phyloP scores from a whole-genome alignment of 2,113 vertebrate genomes.

The Phalacrocorax carbo region DNA sequence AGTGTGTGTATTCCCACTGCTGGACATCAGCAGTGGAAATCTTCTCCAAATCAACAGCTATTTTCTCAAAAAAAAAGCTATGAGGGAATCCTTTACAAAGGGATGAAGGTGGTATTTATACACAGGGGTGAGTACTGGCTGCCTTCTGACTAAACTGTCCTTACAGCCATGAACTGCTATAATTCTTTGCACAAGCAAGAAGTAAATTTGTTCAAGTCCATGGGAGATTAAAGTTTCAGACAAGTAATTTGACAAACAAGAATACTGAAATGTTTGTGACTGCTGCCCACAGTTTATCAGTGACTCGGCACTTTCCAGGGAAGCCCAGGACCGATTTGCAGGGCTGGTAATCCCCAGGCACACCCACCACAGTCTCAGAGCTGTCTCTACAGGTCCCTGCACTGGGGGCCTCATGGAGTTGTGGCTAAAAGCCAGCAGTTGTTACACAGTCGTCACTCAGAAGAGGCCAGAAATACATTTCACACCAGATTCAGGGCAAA shows the following conservation, averaged over 20 bases:
- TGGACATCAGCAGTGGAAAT: not conserved
- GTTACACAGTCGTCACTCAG: not conserved
- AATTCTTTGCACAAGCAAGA: not conserved
- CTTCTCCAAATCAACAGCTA: not conserved
- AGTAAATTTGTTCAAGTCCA: not conserved
- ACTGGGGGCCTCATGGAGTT: not conserved
- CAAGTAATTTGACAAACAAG: not conserved
- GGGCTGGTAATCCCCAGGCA: not conserved
- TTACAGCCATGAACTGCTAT: not conserved
- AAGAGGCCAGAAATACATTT: not conserved
- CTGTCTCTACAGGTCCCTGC: not conserved
- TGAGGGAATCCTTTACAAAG: not conserved
- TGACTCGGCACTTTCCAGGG: not conserved
- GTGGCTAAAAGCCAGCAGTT: not conserved
- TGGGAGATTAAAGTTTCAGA: not conserved
- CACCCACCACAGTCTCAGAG: not conserved
- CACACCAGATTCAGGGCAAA: not conserved
- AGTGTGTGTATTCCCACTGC: not conserved
- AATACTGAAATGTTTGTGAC: fast-evolving
- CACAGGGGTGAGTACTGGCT: not conserved
- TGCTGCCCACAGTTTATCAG: not conserved
- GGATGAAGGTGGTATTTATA: not conserved
- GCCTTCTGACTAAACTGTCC: not conserved
- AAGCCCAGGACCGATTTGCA: not conserved
- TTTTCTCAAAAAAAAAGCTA: not conserved